Conservation (phyloP, 2,113 vertebrate genomes). For the Pavo muticus region DNA sequence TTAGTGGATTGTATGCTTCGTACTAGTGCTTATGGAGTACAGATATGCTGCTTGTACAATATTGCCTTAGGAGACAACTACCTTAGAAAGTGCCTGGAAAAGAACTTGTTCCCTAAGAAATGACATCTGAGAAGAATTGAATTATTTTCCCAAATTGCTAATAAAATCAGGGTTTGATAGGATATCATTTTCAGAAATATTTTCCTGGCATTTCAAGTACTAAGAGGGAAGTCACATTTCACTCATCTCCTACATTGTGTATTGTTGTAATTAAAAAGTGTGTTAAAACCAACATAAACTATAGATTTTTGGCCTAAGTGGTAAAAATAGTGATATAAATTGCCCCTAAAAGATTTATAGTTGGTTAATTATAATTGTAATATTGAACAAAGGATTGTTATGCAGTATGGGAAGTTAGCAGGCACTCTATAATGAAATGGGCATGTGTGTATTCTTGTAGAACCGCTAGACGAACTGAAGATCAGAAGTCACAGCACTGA, state of each 20-base stretch:
- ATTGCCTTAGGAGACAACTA: conserved; percentile 2
- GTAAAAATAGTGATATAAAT: not conserved
- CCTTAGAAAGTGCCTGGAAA: not conserved
- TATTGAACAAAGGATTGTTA: not conserved
- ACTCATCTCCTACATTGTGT: not conserved
- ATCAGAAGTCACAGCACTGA: conserved; percentile 89
- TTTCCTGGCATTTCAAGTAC: not conserved
- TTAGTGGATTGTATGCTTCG: not conserved
- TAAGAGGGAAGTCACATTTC: not conserved
- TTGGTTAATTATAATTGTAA: not conserved
- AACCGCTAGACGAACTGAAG: conserved; percentile 86
- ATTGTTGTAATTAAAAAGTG: not conserved
- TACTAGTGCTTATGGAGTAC: not conserved
- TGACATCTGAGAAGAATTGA: not conserved
- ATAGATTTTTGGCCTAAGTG: not conserved
- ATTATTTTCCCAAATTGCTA: not conserved
- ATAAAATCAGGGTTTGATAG: not conserved
- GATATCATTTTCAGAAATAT: not conserved
- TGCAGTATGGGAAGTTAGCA: not conserved
- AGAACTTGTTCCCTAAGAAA: not conserved
- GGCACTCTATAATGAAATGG: not conserved
- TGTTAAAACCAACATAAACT: not conserved
- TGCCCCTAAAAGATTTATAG: not conserved
- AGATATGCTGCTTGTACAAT: not conserved
- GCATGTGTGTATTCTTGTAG: conserved; percentile 60